These are phyloP conservation scores for Sphaerolaimus hirsutus DNA, from an alignment of 2,888 invertebrate genomes.

Conservation along the genomic window DNA sequence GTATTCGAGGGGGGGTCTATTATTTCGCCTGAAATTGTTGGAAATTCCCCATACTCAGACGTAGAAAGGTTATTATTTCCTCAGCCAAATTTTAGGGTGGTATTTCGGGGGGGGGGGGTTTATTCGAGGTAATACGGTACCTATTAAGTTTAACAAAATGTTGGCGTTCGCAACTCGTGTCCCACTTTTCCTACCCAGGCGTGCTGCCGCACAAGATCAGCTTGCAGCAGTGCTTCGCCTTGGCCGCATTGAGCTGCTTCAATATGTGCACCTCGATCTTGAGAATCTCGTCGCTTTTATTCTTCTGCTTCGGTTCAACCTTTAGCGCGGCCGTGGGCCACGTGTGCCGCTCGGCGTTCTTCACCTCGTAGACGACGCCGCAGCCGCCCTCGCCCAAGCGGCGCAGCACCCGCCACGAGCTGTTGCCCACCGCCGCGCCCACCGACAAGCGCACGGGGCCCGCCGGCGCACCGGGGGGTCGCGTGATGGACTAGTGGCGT, in stretches of 20 bases:
- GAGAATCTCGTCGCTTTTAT: constrained; percentile 16
- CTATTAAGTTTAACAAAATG: too few species aligned
- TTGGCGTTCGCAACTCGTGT: too few species aligned
- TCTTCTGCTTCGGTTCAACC: constrained; percentile 14
- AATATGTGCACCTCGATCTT: constrained; percentile 13
- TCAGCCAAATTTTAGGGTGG: too few species aligned
- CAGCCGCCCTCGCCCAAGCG: constrained; percentile 1
- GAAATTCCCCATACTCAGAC: too few species aligned
- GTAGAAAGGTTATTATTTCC: too few species aligned
- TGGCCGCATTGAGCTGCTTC: not conserved
- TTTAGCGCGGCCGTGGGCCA: constrained; percentile 15
- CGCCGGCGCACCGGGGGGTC: too few species aligned
- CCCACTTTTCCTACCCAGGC: too few species aligned
- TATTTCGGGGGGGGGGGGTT: too few species aligned
- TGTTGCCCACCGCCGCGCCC: not conserved
- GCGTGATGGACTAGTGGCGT: too few species aligned
- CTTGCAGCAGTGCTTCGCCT: not conserved
- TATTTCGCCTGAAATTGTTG: too few species aligned
- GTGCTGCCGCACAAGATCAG: not conserved
- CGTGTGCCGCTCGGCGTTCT: not conserved
- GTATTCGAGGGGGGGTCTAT: too few species aligned
- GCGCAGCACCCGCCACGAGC: not conserved
- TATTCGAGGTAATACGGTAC: too few species aligned
- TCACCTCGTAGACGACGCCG: constrained; percentile 1
- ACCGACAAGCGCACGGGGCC: not conserved